Conservation (phyloP, 2,888 invertebrate genomes). For the Eustalomyia histrio region DNA sequence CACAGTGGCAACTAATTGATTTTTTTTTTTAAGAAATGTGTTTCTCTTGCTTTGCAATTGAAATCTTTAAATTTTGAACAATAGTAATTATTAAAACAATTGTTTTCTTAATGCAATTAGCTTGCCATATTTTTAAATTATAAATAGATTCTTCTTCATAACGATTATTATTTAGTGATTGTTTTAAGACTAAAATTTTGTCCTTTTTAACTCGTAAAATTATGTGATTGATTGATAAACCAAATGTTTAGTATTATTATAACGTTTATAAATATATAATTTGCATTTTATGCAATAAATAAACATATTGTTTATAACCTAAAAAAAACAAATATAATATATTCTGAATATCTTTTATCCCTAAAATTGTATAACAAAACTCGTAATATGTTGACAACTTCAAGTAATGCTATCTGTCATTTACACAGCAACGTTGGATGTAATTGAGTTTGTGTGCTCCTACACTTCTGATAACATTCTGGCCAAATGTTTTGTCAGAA, state of each 20-base stretch:
- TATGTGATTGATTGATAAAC: conserved; percentile 21
- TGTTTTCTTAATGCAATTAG: neutral
- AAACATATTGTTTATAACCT: conserved; percentile 38
- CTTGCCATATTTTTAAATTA: neutral
- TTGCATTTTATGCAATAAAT: conserved; percentile 42
- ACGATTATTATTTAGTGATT: conserved; percentile 34
- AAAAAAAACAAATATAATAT: conserved; percentile 18
- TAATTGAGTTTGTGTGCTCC: neutral
- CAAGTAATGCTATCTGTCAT: no score
- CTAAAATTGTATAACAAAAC: neutral
- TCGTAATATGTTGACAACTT: no score
- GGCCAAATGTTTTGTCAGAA: conserved; percentile 49
- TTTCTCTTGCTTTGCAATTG: neutral
- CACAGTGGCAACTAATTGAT: neutral
- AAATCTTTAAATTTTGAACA: no score
- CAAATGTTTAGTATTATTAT: conserved; percentile 20
- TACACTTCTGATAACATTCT: conserved; percentile 39
- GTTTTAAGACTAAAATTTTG: conserved; percentile 28
- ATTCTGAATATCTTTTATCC: neutral
- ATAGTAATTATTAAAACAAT: neutral
- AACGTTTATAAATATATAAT: neutral
- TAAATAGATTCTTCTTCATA: neutral
- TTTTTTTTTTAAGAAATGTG: neutral
- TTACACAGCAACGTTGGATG: neutral
- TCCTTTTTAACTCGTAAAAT: conserved; percentile 5